Base-by-base conservation (phyloP, 2,113 vertebrate genomes). In the Vireo altiloquus region DNA sequence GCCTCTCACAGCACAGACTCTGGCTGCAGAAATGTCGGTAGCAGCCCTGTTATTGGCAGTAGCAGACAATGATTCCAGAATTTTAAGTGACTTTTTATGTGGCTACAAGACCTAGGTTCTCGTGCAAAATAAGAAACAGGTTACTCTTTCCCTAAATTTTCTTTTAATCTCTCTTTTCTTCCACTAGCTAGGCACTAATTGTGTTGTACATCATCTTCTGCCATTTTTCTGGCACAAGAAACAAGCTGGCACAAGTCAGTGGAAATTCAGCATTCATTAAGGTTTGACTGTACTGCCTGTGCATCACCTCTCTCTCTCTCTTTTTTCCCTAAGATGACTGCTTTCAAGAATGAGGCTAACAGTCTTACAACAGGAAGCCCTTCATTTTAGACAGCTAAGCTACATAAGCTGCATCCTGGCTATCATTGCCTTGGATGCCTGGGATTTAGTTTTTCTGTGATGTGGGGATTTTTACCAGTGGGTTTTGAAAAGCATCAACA, bases 221-320 rank as follows among this genome's bases (percentile, higher is more conserved):
- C 82, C 63, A 68, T 85, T 85, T 90, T 85, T 56, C n/a, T 93
- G 88, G 90, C 81, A 82, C 2, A 13, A 44, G 66, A 24, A 84
- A 39, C 13, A 3, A 37, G 39, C 56, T 89, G 78, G 75, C 82
- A 80, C 50, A 61, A 90, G 54, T 57, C 70, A 46, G 53, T 86
- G 63, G 61, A 93, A 96, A 93, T 90, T 82, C 82, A 90, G 23
- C 70, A 49, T 87, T 94, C 44, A 33, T 81, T 78, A 91, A 79
- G 69, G 35, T 91, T 92, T 66, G 27, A 66, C 56, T 75, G 21
- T 39, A 40, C 60, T 91, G 64, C 31, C 28, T 70, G 24, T 42
- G 16, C 25, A 76, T 61, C 21, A 54, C 25, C 17, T 65, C 19
- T 86, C 17, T 42, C 8, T 42, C 2, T 49, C 5, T 39, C n/a